Conservation (phyloP, 92 coral and sea anemone genomes). For the Siderastrea siderea region DNA sequence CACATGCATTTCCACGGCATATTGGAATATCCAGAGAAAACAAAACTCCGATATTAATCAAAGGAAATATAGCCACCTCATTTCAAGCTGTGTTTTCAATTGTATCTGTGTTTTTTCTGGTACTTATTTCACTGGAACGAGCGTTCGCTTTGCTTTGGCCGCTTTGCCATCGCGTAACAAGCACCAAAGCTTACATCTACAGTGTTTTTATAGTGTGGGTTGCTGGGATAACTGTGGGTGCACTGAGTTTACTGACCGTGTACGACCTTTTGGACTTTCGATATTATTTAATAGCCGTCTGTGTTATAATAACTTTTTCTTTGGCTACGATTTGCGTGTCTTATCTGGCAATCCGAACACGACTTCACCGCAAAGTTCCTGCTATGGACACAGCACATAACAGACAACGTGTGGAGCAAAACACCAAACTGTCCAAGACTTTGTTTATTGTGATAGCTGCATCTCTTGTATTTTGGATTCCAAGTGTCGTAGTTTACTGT, state of each 20-base stretch:
- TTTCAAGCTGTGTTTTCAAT: not conserved
- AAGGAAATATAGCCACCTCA: too few relatives aligned
- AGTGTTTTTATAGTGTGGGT: too few relatives aligned
- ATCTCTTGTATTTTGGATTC: not conserved
- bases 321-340: not conserved
- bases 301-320: not conserved
- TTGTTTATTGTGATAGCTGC: not conserved
- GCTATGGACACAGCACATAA: not conserved
- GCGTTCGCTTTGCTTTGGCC: too few relatives aligned
- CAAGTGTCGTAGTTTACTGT: not conserved
- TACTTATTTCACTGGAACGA: not conserved
- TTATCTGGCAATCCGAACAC: constrained; percentile 13
- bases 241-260: not conserved
- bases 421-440: not conserved
- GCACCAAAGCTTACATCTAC: too few relatives aligned
- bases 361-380: not conserved
- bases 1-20: not conserved
- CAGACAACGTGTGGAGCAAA: not conserved
- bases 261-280: too few relatives aligned
- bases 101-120: not conserved
- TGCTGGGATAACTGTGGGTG: not conserved
- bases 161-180: too few relatives aligned
- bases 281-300: not conserved
- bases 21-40: too few relatives aligned
- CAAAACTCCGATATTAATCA: not conserved